Conservation (phyloP, 2,888 invertebrate species). For the Leptopilina myrica region DNA sequence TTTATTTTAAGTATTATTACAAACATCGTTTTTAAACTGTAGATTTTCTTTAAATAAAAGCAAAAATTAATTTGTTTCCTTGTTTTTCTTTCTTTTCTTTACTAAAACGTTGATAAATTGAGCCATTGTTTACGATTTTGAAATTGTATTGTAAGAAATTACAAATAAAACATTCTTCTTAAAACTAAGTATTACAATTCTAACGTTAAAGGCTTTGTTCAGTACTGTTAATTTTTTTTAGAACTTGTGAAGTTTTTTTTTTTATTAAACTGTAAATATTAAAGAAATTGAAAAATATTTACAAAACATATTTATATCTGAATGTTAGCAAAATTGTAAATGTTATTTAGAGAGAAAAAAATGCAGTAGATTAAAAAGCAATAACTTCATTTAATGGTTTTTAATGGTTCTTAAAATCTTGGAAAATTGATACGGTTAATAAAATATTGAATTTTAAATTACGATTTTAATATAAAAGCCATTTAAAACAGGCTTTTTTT, state of each 20-base stretch:
- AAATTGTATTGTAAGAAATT: slow-evolving; percentile 18
- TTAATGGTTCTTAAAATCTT: neutral
- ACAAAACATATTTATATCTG: neutral
- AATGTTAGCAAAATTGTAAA: neutral
- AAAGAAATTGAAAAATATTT: slow-evolving; percentile 17
- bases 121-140: slow-evolving; percentile 1
- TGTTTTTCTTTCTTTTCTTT: neutral
- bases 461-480: slow-evolving; percentile 10
- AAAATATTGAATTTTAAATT: neutral
- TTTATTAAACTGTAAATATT: neutral
- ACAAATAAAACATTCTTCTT: slow-evolving; percentile 13
- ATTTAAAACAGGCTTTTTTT: slow-evolving; percentile 57
- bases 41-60: slow-evolving; percentile 19
- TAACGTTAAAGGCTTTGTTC: slow-evolving; percentile 59
- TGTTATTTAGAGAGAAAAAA: neutral
- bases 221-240: slow-evolving; percentile 22
- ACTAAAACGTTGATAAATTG: neutral
- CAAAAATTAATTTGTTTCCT: too few relatives aligned
- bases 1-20: slow-evolving; percentile 14
- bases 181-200: slow-evolving; percentile 55
- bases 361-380: neutral
- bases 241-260: neutral
- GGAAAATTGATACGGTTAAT: too few relatives aligned
- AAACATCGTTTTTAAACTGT: neutral
- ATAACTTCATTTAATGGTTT: neutral